A percentile compares a stretch with the other conserved stretches of the same genome.
Evolutionary conservation across 2,797 vertebrate genomes (phyloP).

Genomic region (Cryptoblepharus egeriae): DNA sequence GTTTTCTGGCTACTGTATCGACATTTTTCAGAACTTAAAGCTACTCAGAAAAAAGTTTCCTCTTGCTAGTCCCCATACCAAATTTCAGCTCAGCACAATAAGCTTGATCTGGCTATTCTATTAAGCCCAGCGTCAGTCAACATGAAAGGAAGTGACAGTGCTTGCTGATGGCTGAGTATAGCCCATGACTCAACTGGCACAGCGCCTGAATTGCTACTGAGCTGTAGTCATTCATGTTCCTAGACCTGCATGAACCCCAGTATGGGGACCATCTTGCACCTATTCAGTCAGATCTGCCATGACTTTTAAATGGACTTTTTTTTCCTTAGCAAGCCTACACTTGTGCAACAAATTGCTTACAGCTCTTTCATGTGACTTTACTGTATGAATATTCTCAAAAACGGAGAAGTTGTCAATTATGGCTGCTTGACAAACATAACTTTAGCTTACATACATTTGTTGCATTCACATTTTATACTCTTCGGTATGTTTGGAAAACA

Average conservation of each 20-base stretch:
- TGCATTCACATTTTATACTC: too few relatives aligned
- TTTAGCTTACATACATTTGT: not conserved
- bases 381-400: not conserved
- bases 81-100: not conserved
- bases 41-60: not conserved
- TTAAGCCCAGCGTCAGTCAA: constrained; percentile 32
- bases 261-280: not conserved
- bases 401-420: not conserved
- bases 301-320: not conserved
- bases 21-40: not conserved
- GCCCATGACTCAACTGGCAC: constrained; percentile 26
- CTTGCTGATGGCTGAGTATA: constrained; percentile 4
- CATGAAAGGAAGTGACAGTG: constrained; percentile 22
- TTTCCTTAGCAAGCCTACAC: not conserved
- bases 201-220: constrained; percentile 14
- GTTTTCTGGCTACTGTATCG: not conserved
- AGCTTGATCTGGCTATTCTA: not conserved
- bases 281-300: not conserved
- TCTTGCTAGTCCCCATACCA: not conserved
- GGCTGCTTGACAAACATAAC: not conserved
- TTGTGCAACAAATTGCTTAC: not conserved
- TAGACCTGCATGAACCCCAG: not conserved
- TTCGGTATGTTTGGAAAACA: not conserved
- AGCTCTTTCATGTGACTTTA: not conserved
- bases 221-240: not conserved